phyloP scores from a whole-genome alignment of 2,888 invertebrate genomes.

The Timema podura region DNA sequence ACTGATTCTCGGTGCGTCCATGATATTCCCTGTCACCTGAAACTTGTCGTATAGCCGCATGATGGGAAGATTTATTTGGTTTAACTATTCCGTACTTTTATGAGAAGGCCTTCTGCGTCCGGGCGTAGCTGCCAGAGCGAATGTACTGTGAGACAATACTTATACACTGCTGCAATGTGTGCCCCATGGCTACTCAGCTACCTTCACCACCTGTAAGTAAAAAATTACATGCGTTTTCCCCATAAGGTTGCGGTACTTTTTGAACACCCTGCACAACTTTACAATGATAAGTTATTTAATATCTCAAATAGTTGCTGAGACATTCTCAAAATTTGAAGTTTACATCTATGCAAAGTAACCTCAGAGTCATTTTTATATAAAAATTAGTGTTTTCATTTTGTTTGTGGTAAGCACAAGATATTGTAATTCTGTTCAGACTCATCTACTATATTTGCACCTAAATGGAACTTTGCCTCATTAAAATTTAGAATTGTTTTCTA shows the following conservation, averaged over 20 bases:
- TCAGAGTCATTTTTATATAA: too few species aligned
- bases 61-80: conserved; percentile 16
- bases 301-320: too few species aligned
- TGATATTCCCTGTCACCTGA: neutral
- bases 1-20: neutral
- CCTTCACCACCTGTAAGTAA: neutral
- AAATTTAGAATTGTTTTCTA: neutral
- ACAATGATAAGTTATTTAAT: too few species aligned
- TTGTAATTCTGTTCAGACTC: neutral
- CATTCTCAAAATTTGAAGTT: too few species aligned
- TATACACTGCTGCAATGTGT: neutral
- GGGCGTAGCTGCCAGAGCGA: neutral
- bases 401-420: neutral
- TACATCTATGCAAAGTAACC: too few species aligned
- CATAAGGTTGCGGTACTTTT: conserved; percentile 16
- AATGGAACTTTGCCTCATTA: conserved; percentile 10
- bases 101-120: neutral
- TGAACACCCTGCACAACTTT: conserved; percentile 14
- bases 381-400: neutral
- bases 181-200: neutral
- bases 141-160: neutral
- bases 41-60: neutral
- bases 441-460: conserved; percentile 1
- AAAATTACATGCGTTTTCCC: neutral
- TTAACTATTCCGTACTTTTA: neutral